Evolutionary conservation across 2,797 vertebrate genomes (phyloP).

Genomic region (Decapterus maruadsi): DNA sequence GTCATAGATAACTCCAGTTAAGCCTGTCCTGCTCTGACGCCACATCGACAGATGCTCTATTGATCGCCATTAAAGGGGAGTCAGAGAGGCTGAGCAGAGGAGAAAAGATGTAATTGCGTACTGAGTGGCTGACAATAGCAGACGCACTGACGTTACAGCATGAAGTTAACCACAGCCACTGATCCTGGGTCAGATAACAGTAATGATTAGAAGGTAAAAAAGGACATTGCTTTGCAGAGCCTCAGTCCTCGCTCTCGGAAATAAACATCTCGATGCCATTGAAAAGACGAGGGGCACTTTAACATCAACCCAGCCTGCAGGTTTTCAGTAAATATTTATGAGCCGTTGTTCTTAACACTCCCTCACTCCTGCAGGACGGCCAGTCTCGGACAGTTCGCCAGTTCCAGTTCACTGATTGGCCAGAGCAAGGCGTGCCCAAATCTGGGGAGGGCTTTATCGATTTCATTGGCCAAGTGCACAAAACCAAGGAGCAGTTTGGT

Average conservation of each 20-base stretch:
- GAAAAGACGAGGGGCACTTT: conserved; percentile 18
- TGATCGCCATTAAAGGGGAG: conserved; percentile 85
- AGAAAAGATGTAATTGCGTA: conserved; percentile 82
- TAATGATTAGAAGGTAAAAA: conserved; percentile 69
- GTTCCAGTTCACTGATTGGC: conserved; percentile 99
- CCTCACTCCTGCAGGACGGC: conserved; percentile 88
- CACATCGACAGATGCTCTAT: conserved; percentile 83
- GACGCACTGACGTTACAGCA: conserved; percentile 69
- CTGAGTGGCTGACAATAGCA: conserved; percentile 78
- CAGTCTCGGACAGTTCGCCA: conserved; percentile 97
- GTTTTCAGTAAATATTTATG: background rate
- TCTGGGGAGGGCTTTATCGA: conserved; percentile 98
- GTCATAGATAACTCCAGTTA: conserved; percentile 79
- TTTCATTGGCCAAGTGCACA: conserved; percentile 98
- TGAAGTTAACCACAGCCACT: conserved; percentile 74
- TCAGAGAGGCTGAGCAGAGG: conserved; percentile 79
- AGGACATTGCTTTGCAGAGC: conserved; percentile 63
- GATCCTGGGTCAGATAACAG: conserved; percentile 81
- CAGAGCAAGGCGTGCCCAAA: conserved; percentile 97
- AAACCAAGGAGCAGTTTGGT: conserved; percentile 99
- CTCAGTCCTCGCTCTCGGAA: conserved; percentile 41
- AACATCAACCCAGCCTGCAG: background rate
- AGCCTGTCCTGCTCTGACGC: conserved; percentile 76
- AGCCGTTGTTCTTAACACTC: background rate
- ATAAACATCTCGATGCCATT: conserved; percentile 18